Percentiles rank a stretch among this genome's conserved stretches.
These are phyloP conservation scores for Toxostoma redivivum DNA, from an alignment of 2,113 vertebrate genomes.

Conservation along the genomic window DNA sequence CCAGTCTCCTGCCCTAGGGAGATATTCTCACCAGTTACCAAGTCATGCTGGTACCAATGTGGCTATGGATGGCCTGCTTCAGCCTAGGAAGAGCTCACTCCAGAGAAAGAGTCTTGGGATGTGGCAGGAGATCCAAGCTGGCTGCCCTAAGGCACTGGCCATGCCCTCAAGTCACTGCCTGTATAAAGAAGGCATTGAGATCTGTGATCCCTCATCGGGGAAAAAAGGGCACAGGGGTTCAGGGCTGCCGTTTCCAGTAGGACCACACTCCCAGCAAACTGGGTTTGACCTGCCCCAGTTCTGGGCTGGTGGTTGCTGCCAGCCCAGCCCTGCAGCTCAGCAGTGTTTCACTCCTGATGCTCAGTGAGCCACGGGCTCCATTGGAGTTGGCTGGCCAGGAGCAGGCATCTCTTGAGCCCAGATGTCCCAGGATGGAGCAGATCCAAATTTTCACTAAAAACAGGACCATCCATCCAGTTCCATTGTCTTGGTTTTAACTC, in stretches of 20 bases:
- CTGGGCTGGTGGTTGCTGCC: neutral
- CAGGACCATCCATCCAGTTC: neutral
- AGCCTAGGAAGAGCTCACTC: neutral
- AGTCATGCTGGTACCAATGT: neutral
- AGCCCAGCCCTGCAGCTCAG: neutral
- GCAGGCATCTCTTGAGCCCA: neutral
- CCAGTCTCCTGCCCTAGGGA: neutral
- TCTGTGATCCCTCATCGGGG: neutral
- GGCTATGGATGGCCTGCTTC: neutral
- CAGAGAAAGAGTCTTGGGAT: neutral
- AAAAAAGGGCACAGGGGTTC: accelerated
- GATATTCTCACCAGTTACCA: neutral
- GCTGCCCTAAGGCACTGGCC: neutral
- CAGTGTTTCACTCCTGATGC: neutral
- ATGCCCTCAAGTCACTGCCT: neutral
- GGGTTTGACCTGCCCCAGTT: neutral
- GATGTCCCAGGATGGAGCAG: neutral
- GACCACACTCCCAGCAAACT: neutral
- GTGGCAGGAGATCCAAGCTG: neutral
- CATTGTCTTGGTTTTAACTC: neutral
- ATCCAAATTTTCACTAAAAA: neutral
- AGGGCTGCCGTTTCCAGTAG: neutral
- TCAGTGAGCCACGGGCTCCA: accelerated
- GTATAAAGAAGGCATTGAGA: neutral
- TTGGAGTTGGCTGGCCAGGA: neutral